phyloP scores from a whole-genome alignment of 2,888 invertebrate species.

The Actias luna region DNA sequence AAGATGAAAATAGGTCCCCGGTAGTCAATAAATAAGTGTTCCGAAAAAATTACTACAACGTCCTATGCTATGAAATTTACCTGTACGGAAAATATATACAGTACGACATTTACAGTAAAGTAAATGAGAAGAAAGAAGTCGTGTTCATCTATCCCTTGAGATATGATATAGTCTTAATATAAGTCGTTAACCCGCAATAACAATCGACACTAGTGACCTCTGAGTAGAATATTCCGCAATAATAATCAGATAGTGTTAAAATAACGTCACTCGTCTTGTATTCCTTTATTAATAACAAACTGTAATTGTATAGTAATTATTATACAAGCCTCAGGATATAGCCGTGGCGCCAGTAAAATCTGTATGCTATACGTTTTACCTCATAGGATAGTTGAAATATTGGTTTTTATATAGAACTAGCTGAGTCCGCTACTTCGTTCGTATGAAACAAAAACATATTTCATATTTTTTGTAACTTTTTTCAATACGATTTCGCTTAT shows the following conservation, averaged over 20 bases:
- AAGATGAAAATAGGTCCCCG: no score
- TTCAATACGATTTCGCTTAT: no score
- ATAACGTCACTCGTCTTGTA: not conserved
- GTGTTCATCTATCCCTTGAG: not conserved
- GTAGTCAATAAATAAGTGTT: no score
- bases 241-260: slow-evolving; percentile 8
- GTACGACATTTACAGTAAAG: no score
- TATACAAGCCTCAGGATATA: not conserved
- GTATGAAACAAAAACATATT: no score
- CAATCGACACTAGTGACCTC: slow-evolving; percentile 22
- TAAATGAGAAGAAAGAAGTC: no score
- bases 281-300: not conserved
- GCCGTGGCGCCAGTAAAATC: not conserved
- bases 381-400: not conserved
- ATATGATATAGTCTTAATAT: not conserved
- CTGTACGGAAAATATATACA: no score
- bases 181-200: not conserved
- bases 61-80: no score
- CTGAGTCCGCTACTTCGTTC: no score
- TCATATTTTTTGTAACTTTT: no score
- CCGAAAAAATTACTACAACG: no score
- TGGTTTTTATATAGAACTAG: not conserved
- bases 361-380: not conserved
- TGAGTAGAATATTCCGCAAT: slow-evolving; percentile 15
- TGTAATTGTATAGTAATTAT: not conserved